phyloP scores from a whole-genome alignment of 2,888 invertebrate species.

The Flexamia atlantica region DNA sequence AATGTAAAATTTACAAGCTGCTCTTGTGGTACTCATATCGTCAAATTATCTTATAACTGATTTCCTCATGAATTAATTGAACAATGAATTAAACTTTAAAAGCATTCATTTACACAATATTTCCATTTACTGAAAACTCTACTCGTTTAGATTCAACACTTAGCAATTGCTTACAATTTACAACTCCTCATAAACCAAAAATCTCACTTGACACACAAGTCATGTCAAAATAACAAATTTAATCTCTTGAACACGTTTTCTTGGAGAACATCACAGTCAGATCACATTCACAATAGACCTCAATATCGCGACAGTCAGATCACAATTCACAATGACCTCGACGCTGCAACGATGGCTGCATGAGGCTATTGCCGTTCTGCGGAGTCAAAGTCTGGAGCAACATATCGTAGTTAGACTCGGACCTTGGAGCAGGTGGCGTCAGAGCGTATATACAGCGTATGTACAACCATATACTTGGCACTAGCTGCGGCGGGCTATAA shows the following conservation, averaged over 20 bases:
- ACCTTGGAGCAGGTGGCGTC: not conserved
- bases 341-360: not conserved
- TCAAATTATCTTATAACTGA: not conserved
- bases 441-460: constrained; percentile 46
- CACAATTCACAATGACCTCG: not conserved
- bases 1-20: constrained; percentile 10
- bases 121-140: not conserved
- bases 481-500: constrained; percentile 56
- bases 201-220: constrained; percentile 7
- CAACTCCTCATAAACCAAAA: not conserved
- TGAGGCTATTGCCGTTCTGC: constrained; percentile 17
- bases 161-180: constrained; percentile 8
- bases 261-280: not conserved
- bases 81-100: too few species aligned
- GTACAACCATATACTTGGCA: constrained; percentile 46
- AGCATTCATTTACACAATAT: not conserved
- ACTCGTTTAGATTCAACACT: not conserved
- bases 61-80: too few species aligned
- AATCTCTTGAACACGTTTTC: not conserved
- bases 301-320: not conserved
- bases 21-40: not conserved
- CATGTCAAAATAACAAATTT: constrained; percentile 12
- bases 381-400: constrained; percentile 40
- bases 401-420: not conserved
- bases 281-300: not conserved